Conservation (phyloP, 2,113 vertebrate genomes). For the Oncorhynchus tshawytscha region DNA sequence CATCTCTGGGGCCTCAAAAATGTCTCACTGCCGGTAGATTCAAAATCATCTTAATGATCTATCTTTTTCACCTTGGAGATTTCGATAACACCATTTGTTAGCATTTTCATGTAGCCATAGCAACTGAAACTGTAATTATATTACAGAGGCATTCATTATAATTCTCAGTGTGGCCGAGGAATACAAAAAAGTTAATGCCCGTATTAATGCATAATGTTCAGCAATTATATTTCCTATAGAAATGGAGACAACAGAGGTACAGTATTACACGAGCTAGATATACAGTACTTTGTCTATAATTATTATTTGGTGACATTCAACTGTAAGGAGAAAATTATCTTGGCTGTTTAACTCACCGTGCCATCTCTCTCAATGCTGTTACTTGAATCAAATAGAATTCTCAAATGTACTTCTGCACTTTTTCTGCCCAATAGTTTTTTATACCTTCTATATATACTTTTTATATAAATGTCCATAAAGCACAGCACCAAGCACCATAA, state of each 20-base stretch:
- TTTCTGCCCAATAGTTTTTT: too few relatives aligned
- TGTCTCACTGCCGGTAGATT: not conserved
- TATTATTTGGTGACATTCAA: too few relatives aligned
- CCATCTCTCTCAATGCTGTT: too few relatives aligned
- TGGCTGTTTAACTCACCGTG: too few relatives aligned
- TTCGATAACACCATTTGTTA: not conserved
- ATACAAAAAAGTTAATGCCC: slow-evolving; percentile 20
- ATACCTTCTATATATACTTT: too few relatives aligned
- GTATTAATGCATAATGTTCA: slow-evolving; percentile 9
- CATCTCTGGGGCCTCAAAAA: slow-evolving; percentile 11
- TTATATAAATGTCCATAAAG: too few relatives aligned
- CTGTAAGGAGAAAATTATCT: too few relatives aligned
- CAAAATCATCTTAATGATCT: not conserved
- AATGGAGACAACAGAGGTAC: not conserved
- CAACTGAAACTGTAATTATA: slow-evolving; percentile 5
- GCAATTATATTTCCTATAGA: not conserved
- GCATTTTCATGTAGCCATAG: not conserved
- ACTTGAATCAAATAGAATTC: too few relatives aligned
- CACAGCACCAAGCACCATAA: too few relatives aligned
- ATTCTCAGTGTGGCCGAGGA: not conserved
- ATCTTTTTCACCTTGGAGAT: not conserved
- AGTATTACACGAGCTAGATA: not conserved
- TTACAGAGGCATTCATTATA: not conserved
- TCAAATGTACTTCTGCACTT: too few relatives aligned
- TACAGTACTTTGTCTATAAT: not conserved